These are phyloP conservation scores for Zelleria hepariella DNA, from an alignment of 2,888 invertebrate species.

Conservation along the genomic window DNA sequence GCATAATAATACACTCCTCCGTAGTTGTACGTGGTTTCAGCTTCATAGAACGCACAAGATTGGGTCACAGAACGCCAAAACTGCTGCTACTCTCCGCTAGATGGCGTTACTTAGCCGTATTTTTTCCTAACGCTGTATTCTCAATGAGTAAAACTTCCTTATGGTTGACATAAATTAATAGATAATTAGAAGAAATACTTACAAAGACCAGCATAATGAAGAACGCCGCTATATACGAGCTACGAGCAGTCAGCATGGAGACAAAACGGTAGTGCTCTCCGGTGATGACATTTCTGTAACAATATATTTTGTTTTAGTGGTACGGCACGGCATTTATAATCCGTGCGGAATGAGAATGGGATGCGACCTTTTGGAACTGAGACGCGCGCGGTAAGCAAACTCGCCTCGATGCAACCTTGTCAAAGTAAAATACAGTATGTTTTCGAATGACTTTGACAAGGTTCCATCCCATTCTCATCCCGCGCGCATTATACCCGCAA, in stretches of 20 bases:
- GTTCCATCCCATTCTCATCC: no score
- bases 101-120: slow-evolving; percentile 22
- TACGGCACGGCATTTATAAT: not conserved
- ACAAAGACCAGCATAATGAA: slow-evolving; percentile 99
- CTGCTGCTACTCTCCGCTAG: slow-evolving; percentile 24
- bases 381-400: no score
- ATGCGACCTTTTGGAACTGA: no score
- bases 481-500: no score
- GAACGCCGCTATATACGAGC: slow-evolving; percentile 95
- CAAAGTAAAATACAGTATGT: no score
- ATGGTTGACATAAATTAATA: no score
- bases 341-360: no score
- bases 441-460: no score
- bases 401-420: no score
- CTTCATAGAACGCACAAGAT: not conserved
- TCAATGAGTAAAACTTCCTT: no score
- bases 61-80: not conserved
- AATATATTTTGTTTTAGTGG: not conserved
- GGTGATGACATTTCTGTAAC: slow-evolving; percentile 92
- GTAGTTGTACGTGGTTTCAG: not conserved
- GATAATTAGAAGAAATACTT: slow-evolving; percentile 69
- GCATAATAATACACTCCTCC: not conserved
- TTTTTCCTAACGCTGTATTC: no score
- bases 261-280: slow-evolving; percentile 99
- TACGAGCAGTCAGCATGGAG: slow-evolving; percentile 95